These are phyloP conservation scores for Saturnia japonica DNA, from an alignment of 2,888 invertebrate species.

Conservation along the genomic window DNA sequence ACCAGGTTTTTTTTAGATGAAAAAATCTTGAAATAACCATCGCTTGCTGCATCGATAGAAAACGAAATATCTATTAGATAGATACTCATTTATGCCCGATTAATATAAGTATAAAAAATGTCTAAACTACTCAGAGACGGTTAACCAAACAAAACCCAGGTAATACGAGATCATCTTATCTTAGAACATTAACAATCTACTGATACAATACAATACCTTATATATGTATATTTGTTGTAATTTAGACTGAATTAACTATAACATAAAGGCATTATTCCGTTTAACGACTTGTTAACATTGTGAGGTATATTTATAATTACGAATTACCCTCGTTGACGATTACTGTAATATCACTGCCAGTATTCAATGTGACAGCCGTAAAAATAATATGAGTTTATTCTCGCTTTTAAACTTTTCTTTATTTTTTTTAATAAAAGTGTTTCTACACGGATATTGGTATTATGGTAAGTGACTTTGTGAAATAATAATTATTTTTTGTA, in stretches of 20 bases:
- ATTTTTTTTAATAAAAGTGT: neutral
- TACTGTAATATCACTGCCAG: neutral
- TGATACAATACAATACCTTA: neutral
- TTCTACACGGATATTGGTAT: neutral
- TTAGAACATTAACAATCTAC: no score
- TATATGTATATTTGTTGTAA: neutral
- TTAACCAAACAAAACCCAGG: no score
- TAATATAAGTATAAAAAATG: no score
- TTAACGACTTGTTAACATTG: neutral
- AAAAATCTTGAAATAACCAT: no score
- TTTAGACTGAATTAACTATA: neutral
- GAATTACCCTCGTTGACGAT: neutral
- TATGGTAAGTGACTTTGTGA: neutral
- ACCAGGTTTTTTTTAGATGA: no score
- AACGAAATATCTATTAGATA: no score
- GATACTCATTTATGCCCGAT: no score
- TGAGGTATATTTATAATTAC: neutral
- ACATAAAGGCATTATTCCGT: neutral
- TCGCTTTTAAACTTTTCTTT: neutral
- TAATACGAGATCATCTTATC: no score
- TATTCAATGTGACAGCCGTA: neutral
- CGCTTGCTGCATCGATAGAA: no score
- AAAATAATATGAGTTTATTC: neutral
- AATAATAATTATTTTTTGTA: neutral
- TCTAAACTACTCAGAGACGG: no score